Evolutionary conservation across 2,797 vertebrate species (phyloP).

Genomic region (Sparidentex hasta): DNA sequence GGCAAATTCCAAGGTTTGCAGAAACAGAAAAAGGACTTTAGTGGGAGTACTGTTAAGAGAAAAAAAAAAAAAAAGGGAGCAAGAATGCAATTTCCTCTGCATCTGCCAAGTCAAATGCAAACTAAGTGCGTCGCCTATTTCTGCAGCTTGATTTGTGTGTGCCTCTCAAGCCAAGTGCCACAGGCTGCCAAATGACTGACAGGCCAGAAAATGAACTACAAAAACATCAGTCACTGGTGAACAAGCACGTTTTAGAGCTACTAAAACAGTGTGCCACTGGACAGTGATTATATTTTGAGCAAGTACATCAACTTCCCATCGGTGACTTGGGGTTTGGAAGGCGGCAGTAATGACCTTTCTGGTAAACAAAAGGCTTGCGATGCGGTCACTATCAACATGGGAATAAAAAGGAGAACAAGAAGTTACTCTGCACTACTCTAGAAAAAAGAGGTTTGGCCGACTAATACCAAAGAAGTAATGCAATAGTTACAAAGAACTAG

Average conservation of each 20-base stretch:
- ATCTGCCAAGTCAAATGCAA: slow-evolving; percentile 75
- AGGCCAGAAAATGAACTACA: slow-evolving; percentile 65
- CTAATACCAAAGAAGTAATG: slow-evolving; percentile 1
- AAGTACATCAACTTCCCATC: slow-evolving; percentile 30
- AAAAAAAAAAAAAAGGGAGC: slow-evolving; percentile 34
- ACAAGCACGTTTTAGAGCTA: slow-evolving; percentile 45
- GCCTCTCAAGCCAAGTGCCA: slow-evolving; percentile 38
- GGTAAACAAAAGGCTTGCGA: slow-evolving; percentile 9
- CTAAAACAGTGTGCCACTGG: slow-evolving; percentile 50
- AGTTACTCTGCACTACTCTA: not conserved
- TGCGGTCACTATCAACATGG: not conserved
- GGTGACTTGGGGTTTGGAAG: slow-evolving; percentile 12
- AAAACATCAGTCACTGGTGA: slow-evolving; percentile 66
- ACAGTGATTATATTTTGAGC: slow-evolving; percentile 33
- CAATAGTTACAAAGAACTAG: slow-evolving; percentile 13
- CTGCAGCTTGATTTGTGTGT: slow-evolving; percentile 40
- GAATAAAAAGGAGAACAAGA: slow-evolving; percentile 2
- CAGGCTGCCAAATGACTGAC: slow-evolving; percentile 67
- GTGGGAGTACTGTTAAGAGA: slow-evolving; percentile 37
- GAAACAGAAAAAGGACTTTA: slow-evolving; percentile 40
- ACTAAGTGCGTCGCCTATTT: slow-evolving; percentile 59
- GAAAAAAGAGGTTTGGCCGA: not conserved
- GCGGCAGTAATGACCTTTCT: not conserved
- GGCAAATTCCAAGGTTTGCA: slow-evolving; percentile 38
- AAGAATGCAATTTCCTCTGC: slow-evolving; percentile 68